Percentiles rank a stretch among this genome's conserved stretches.
phyloP scores from a whole-genome alignment of 1,140 invertebrate species.

The Triops cancriformis region DNA sequence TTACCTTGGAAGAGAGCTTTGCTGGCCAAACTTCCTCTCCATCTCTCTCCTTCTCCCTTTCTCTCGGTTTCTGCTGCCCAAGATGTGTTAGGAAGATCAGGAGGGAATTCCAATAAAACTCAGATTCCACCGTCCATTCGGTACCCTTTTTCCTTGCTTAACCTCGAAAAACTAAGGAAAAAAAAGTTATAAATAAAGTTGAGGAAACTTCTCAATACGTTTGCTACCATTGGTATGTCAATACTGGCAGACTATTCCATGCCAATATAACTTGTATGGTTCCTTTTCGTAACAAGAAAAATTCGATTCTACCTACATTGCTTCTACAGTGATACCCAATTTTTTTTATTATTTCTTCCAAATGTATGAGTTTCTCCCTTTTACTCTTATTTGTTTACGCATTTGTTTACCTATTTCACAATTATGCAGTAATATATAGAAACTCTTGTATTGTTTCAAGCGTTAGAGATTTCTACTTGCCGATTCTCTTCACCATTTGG shows the following conservation, averaged over 20 bases:
- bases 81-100: neutral
- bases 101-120: constrained; percentile 14
- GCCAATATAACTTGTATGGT: too few species aligned
- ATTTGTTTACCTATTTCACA: too few species aligned
- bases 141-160: neutral
- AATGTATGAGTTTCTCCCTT: too few species aligned
- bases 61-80: neutral
- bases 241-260: neutral
- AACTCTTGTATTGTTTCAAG: too few species aligned
- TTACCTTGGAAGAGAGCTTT: neutral
- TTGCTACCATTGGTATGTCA: neutral
- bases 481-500: too few species aligned
- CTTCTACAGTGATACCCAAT: too few species aligned
- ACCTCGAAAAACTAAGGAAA: neutral
- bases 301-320: neutral
- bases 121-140: neutral
- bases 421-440: too few species aligned
- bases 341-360: too few species aligned
- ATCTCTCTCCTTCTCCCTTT: too few species aligned
- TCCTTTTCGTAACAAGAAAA: neutral
- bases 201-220: neutral
- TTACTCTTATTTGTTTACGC: too few species aligned
- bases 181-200: neutral
- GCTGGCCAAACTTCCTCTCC: neutral
- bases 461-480: too few species aligned